Base-by-base conservation (phyloP, 2,888 invertebrate genomes). In the Pachliopta kotzebuea region DNA sequence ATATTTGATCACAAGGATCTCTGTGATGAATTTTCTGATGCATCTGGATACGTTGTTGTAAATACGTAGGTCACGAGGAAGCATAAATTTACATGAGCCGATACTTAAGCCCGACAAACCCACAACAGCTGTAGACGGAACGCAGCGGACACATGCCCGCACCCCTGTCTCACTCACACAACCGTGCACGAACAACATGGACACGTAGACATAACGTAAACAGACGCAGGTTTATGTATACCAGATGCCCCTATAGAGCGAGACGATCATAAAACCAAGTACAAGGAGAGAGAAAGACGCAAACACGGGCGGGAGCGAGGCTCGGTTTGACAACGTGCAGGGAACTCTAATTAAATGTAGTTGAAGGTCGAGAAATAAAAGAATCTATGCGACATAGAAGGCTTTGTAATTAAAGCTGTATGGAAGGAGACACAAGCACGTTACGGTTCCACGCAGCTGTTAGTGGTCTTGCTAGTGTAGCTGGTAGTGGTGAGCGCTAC, bases 181-280 rank as follows among this genome's bases (percentile, higher is more conserved):
- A 66, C 67, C 70, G 68, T 71, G 75, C 71, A 50, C 59, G 31
- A 50, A 69, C 67, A 67, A 68, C 69, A 65, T 56, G 67, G 72
- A 75, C 75, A 76, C 78, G 78, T 82, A 84, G 74, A 81, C 76
- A 70, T 76, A 84, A 85, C 86, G 84, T 90, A 90, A 90, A 90
- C 90, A 90, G 77, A 80, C 84, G 78, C 83, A 87, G 85, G 86
- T 87, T 87, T 90, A 87, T 89, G 88, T 88, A 83, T 83, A 86
- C 89, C 91, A 91, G 90, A 90, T 91, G 91, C 89, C 90, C 90
- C 83, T 76, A 77, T 77, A 84, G 87, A 90, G 79, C 80, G 88
- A 84, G 90, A 90, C 83, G 74, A 76, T 79, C 68, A 76, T 83
- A 89, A 76, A 71, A 70, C 71, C 69, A 75, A 76, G 72, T 71